Evolutionary conservation across 2,797 vertebrate genomes (phyloP).

Genomic region (Sitta carolinensis): DNA sequence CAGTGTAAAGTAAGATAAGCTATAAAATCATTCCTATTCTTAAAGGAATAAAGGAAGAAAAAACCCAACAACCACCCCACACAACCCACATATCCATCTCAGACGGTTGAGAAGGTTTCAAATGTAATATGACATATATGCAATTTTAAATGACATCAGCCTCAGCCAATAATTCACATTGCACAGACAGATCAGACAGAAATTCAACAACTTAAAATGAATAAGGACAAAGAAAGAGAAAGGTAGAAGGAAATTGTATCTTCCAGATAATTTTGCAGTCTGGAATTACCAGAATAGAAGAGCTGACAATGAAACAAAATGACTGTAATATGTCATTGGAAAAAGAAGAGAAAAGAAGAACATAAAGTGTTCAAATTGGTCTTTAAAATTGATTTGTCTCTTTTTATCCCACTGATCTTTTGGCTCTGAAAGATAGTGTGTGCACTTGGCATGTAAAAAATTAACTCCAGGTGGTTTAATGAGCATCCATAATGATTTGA

Average conservation of each 20-base stretch:
- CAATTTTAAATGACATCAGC: background rate
- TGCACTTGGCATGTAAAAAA: background rate
- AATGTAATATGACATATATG: background rate
- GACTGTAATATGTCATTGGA: background rate
- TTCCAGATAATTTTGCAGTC: background rate
- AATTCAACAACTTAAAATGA: background rate
- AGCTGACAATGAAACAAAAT: slow-evolving; percentile 9
- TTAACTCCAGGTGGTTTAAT: background rate
- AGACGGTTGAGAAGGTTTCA: background rate
- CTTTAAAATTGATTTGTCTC: background rate
- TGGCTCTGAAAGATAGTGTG: background rate
- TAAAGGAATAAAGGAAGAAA: background rate
- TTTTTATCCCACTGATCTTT: background rate
- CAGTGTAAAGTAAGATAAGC: background rate
- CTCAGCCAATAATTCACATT: background rate
- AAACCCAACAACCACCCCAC: accelerated
- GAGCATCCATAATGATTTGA: background rate
- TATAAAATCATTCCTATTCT: background rate
- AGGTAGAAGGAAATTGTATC: background rate
- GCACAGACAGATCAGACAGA: background rate
- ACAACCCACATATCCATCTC: background rate
- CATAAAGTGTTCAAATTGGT: background rate
- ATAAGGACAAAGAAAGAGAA: background rate
- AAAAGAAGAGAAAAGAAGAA: background rate
- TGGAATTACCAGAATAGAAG: background rate